These are phyloP conservation scores for Tetragnatha versicolor DNA, from an alignment of 1,140 invertebrate genomes.

Conservation along the genomic window DNA sequence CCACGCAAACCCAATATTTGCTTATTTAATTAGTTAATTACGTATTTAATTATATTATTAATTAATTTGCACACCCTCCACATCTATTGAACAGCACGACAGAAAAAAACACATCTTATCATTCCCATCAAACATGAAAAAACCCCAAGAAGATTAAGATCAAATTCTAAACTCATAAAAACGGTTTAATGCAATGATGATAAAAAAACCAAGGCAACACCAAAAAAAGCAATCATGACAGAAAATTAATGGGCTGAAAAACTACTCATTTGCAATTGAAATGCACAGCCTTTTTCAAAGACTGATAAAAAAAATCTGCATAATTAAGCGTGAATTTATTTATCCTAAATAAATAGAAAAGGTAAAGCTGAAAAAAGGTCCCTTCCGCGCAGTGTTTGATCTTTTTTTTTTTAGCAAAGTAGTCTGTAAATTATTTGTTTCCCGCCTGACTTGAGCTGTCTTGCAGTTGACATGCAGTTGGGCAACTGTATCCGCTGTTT, in stretches of 20 bases:
- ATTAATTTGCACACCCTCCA: too few relatives aligned
- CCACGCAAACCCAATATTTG: too few relatives aligned
- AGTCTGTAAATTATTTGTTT: conserved; percentile 9
- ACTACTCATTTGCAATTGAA: conserved; percentile 24
- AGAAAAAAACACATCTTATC: too few relatives aligned
- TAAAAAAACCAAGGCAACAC: not conserved
- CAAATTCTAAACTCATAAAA: not conserved
- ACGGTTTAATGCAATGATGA: not conserved
- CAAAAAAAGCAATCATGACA: not conserved
- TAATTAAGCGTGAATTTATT: conserved; percentile 41
- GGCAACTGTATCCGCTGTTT: not conserved
- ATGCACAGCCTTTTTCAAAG: not conserved
- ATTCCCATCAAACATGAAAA: too few relatives aligned
- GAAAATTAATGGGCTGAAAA: conserved; percentile 42
- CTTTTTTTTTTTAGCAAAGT: conserved; percentile 4
- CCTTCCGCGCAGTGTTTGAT: conserved; percentile 1
- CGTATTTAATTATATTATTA: too few relatives aligned
- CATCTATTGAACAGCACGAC: too few relatives aligned
- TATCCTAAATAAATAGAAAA: not conserved
- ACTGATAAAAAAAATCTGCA: conserved; percentile 7
- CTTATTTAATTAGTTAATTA: too few relatives aligned
- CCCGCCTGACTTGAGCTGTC: not conserved
- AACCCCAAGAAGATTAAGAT: not conserved
- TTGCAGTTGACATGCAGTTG: conserved; percentile 4
- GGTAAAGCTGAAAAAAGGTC: not conserved